A percentile compares a stretch with the other conserved stretches of the same genome.
phyloP scores from a whole-genome alignment of 2,888 invertebrate species.

The Eupeodes latifasciatus region DNA sequence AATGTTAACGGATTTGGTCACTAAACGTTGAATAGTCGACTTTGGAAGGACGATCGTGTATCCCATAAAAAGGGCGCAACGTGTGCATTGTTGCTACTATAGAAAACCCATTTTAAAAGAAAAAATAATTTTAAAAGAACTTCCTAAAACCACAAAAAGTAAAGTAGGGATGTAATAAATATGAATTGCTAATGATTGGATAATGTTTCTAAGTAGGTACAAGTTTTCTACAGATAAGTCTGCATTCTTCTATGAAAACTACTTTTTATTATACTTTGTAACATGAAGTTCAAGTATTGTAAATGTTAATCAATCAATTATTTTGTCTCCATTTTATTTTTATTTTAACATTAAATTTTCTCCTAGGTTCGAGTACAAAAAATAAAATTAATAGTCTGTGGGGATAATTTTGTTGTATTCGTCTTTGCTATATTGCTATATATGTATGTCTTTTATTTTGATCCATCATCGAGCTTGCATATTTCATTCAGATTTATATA shows the following conservation, averaged over 20 bases:
- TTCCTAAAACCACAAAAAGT: neutral
- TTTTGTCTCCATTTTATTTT: conserved; percentile 6
- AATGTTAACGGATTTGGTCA: too few species aligned
- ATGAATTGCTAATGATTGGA: neutral
- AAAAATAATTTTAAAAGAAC: too few species aligned
- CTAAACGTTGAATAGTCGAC: too few species aligned
- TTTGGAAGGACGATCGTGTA: too few species aligned
- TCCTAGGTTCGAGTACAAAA: neutral
- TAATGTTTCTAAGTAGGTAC: neutral
- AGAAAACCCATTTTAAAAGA: too few species aligned
- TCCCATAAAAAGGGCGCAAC: too few species aligned
- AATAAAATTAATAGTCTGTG: conserved; percentile 20
- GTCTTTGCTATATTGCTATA: neutral
- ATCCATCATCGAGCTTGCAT: conserved; percentile 11
- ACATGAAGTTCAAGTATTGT: conserved; percentile 7
- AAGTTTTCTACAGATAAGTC: neutral
- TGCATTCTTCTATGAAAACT: neutral
- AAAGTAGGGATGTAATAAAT: neutral
- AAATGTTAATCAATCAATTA: conserved; percentile 30
- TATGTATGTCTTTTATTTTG: conserved; percentile 15
- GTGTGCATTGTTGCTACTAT: too few species aligned
- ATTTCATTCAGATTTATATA: neutral
- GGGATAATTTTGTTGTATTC: conserved; percentile 16
- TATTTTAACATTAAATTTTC: neutral
- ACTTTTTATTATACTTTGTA: neutral